Base-by-base conservation (phyloP, 2,888 invertebrate species). In the Matsumyia berberina region DNA sequence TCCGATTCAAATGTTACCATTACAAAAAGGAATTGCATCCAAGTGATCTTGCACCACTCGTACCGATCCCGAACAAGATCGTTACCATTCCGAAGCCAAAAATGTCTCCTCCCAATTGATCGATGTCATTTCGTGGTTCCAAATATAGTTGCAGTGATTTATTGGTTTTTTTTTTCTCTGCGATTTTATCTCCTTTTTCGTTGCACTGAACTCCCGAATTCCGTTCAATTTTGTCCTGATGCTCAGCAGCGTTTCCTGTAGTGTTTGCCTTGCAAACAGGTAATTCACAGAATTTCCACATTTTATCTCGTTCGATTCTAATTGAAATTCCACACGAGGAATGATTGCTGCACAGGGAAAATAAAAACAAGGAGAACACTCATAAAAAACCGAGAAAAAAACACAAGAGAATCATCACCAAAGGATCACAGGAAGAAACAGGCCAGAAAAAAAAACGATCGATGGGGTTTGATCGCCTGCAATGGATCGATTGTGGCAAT, bases 241-340 rank as follows among this genome's bases (percentile, higher is more conserved):
- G 46, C 15, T 33, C 31, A n/a, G 31, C 19, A 24, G 12, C 12
- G 9, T 66, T 35, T 64, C 46, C 79, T 55, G 58, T 53, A 42
- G 70, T 66, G 55, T 29, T 67, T 31, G 35, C n/a, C 24, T 24
- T 5, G 44, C 31, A 79, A 80, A 80, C 85, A 53, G 66, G 74
- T 80, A 85, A 76, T 85, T 79, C 85, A 85, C 79, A 85, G 80
- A 85, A 85, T 69, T 80, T 74, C 74, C 35, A 60, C 85, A 85
- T 85, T 80, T 70, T 70, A 74, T 79, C 85, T 85, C 85, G 85
- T 85, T 70, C 85, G 42, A 64, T 80, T 85, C 85, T 85, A 85
- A 85, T 85, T 85, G 85, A 85, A 85, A 85, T 85, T 85, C 85
- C 80, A 85, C 85, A 85, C 85, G 70, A 70, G 76, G 70, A 76